Conservation (phyloP, 2,797 vertebrate species). For the Macropodus opercularis region DNA sequence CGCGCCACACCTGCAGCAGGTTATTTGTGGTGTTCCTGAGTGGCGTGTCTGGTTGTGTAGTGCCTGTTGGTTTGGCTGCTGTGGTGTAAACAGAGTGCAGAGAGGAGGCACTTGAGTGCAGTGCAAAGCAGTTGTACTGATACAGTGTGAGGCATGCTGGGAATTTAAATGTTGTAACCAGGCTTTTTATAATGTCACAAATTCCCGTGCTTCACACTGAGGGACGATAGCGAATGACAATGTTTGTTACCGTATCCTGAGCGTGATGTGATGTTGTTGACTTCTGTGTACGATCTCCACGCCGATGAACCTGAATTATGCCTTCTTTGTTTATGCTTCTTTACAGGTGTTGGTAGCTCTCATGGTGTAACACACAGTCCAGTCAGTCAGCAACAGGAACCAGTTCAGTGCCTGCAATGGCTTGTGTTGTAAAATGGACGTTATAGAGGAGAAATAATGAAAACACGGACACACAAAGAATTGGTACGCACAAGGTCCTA, state of each 20-base stretch:
- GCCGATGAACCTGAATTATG: conserved; percentile 41
- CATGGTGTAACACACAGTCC: conserved; percentile 49
- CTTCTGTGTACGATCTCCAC: conserved; percentile 28
- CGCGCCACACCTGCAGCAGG: conserved; percentile 10
- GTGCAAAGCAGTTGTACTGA: conserved; percentile 46
- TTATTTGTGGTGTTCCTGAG: conserved; percentile 16
- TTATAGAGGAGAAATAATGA: conserved; percentile 80
- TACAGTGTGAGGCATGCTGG: conserved; percentile 57
- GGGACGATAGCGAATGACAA: conserved; percentile 6
- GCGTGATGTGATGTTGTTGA: background rate
- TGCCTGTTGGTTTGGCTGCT: conserved; percentile 42
- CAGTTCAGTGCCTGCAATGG: conserved; percentile 70
- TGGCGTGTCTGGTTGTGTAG: no score
- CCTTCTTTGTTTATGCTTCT: conserved; percentile 63
- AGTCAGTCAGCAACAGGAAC: conserved; percentile 55
- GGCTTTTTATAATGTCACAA: conserved; percentile 44
- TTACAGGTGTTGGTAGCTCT: conserved; percentile 67
- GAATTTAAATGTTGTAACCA: conserved; percentile 60
- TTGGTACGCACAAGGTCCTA: conserved; percentile 74
- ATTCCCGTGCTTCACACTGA: conserved; percentile 26
- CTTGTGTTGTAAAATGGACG: conserved; percentile 77
- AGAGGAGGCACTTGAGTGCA: conserved; percentile 36
- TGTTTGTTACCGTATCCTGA: conserved; percentile 7
- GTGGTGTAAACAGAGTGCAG: conserved; percentile 46
- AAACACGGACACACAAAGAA: conserved; percentile 88